These are phyloP conservation scores for Hydroisotoma schaefferi DNA, from an alignment of 2,888 invertebrate species.

Conservation along the genomic window DNA sequence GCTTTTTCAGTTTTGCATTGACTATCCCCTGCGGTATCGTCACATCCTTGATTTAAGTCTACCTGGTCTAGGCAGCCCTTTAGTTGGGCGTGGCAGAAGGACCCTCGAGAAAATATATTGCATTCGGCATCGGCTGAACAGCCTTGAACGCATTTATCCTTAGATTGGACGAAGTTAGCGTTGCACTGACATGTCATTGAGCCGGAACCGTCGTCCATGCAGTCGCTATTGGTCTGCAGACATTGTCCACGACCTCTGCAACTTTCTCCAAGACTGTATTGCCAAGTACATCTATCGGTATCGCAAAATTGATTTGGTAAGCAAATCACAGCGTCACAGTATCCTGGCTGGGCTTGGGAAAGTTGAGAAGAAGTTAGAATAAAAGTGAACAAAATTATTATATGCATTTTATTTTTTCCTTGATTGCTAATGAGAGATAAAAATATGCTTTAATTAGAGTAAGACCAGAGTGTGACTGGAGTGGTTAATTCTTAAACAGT, in stretches of 20 bases:
- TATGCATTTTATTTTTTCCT: no score
- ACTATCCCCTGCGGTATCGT: not conserved
- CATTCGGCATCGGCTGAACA: not conserved
- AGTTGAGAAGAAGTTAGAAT: no score
- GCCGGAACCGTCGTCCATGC: not conserved
- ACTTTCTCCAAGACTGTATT: not conserved
- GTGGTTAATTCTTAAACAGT: no score
- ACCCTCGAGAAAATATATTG: no score
- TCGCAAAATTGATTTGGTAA: conserved; percentile 1
- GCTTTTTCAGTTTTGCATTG: conserved; percentile 10
- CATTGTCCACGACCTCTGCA: conserved; percentile 4
- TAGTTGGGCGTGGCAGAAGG: not conserved
- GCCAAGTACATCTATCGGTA: not conserved
- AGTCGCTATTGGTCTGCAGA: not conserved
- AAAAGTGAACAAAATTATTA: no score
- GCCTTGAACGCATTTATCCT: not conserved
- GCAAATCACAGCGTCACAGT: not conserved
- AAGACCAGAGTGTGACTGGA: no score
- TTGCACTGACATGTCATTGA: conserved; percentile 1
- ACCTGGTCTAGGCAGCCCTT: not conserved
- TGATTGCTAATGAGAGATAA: no score
- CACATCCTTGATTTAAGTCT: not conserved
- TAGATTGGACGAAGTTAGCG: not conserved
- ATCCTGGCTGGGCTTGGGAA: no score
- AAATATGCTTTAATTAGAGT: no score